Evolutionary conservation across 2,113 vertebrate genomes (phyloP).

Genomic region (Gavia stellata): DNA sequence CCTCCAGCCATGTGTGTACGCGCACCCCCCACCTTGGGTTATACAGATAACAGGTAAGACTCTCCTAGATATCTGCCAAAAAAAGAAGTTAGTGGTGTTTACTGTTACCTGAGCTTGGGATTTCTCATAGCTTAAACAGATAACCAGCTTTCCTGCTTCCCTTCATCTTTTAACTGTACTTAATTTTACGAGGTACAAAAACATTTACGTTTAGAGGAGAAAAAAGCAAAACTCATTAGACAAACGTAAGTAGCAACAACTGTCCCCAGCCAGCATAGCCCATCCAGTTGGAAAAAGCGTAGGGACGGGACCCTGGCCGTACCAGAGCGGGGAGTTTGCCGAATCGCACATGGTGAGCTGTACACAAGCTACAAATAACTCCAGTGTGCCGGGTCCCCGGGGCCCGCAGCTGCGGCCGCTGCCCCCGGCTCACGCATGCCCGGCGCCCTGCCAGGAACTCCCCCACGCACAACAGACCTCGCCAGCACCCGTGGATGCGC

Average conservation of each 20-base stretch:
- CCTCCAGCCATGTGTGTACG: neutral
- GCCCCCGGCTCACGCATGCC: neutral
- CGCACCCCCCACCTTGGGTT: neutral
- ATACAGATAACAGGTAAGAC: neutral
- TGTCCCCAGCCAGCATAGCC: neutral
- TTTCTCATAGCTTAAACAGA: neutral
- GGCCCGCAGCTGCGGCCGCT: constrained; percentile 1
- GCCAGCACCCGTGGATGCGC: neutral
- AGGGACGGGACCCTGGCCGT: neutral
- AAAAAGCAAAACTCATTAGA: neutral
- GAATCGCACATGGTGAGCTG: neutral
- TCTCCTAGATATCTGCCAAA: neutral
- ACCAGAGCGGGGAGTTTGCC: neutral
- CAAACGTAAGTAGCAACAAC: neutral
- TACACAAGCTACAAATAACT: neutral
- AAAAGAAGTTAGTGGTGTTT: neutral
- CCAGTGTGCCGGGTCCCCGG: neutral
- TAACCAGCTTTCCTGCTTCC: neutral
- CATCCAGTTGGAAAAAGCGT: neutral
- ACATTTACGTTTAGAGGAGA: neutral
- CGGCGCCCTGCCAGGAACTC: neutral
- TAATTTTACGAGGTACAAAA: neutral
- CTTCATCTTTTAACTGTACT: neutral
- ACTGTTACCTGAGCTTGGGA: neutral
- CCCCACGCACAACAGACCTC: neutral